A percentile compares a stretch with the other conserved stretches of the same genome.
Evolutionary conservation across 2,888 invertebrate species (phyloP).

Genomic region (Allophyes oxyacanthae): DNA sequence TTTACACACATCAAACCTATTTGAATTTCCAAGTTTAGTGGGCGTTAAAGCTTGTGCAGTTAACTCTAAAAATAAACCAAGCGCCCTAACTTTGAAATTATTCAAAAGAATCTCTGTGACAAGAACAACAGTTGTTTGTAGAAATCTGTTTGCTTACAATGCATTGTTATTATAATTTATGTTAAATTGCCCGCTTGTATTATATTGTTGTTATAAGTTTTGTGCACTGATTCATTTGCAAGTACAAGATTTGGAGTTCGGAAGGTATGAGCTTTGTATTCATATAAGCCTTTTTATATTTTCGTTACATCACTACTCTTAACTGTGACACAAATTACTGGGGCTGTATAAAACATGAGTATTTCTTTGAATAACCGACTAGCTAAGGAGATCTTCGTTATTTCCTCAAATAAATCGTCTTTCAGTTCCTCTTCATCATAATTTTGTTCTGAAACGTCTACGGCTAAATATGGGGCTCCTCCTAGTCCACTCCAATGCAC

Average conservation of each 20-base stretch:
- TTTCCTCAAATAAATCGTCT: no score
- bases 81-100: conserved; percentile 41
- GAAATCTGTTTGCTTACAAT: conserved; percentile 52
- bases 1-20: conserved; percentile 1
- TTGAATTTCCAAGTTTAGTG: conserved; percentile 16
- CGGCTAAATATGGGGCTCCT: no score
- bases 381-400: no score
- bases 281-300: conserved; percentile 2
- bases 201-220: conserved; percentile 54
- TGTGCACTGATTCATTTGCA: conserved; percentile 59
- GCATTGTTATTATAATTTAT: conserved; percentile 78
- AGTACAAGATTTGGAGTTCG: conserved; percentile 25
- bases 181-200: conserved; percentile 63
- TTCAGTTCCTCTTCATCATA: no score
- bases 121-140: conserved; percentile 54
- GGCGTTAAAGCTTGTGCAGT: conserved; percentile 39
- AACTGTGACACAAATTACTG: neutral
- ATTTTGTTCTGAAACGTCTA: no score
- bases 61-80: conserved; percentile 53
- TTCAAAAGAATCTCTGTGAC: conserved; percentile 51
- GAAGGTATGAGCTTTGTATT: conserved; percentile 12
- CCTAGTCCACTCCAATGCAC: no score
- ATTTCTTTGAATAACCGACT: no score
- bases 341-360: no score
- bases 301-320: conserved; percentile 7